Evolutionary conservation across 2,113 vertebrate species (phyloP), one percentile per base, ranked within the genome.

Genomic region (Zeus faber): DNA sequence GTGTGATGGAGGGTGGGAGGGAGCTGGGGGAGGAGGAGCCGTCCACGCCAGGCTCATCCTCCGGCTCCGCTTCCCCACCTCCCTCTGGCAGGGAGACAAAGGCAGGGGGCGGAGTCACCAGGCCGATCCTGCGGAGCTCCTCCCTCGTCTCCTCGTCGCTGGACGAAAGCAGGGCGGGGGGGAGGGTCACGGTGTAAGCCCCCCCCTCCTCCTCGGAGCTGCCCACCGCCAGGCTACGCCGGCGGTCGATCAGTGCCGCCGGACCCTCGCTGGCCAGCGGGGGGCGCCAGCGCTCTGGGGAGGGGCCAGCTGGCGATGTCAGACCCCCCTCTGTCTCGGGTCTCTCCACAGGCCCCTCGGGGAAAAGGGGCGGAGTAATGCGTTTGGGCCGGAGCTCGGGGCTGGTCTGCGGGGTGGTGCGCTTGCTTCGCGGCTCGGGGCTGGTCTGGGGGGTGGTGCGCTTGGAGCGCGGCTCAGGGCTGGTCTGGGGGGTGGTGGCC

Each of bases 81-180:
- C 58, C 47, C 41, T 51, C 85, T 76, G 21, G 85, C 80, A 3
- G 76, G 81, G 69, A 92, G 7, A 91, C 87, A 22, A 99, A 98
- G 64, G 92, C 95, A 1, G 94, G 90, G 0, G 97, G 97, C 5
- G 97, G 97, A 1, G 95, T 91, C 65, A 99, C 94, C 54, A 99
- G 87, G 50, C 97, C 97, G 2, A 99, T 99, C 67, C 93, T 93
- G 35, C 94, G 92, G 54, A 99, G 89, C 77, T 98, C 97, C 76
- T 98, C 97, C 62, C 97, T 77, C 1, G 97, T 99, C 80, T 99
- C 97, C 77, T 99, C 97, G 0, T 99, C 97, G 0, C 97, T 99
- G 1, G 97, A 99, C 2, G 97, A 98, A 69, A 99, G 59, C 76
- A 97, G 87, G 0, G 95, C 94, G 0, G 96, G 95, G 0, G 97